These are phyloP conservation scores for Thera obeliscata DNA, from an alignment of 2,888 invertebrate species.

Conservation along the genomic window DNA sequence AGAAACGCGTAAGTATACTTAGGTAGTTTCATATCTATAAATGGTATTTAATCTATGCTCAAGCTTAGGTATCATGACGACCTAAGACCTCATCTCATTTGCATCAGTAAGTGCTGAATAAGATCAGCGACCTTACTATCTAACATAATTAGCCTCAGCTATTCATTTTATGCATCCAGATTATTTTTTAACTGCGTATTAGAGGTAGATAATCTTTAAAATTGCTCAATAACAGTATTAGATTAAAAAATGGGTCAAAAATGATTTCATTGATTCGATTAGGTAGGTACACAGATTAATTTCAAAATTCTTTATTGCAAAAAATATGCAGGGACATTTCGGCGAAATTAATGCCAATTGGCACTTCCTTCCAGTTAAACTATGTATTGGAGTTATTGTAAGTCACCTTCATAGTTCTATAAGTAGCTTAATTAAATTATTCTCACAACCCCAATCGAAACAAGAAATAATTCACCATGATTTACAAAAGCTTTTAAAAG, in stretches of 20 bases:
- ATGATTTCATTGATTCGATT: no score
- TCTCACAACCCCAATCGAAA: no score
- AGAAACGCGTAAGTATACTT: no score
- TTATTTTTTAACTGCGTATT: constrained; percentile 37
- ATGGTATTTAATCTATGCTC: no score
- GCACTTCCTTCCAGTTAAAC: no score
- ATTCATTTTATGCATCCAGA: constrained; percentile 38
- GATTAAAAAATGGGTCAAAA: background rate
- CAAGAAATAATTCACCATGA: constrained; percentile 5
- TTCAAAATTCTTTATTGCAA: no score
- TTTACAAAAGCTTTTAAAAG: constrained; percentile 21
- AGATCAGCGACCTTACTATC: constrained; percentile 62
- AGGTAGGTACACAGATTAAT: no score
- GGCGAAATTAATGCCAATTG: no score
- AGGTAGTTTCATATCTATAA: background rate
- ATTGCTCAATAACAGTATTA: constrained; percentile 13
- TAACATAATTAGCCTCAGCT: constrained; percentile 42
- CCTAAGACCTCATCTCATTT: constrained; percentile 59
- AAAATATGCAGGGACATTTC: no score
- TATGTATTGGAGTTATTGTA: no score
- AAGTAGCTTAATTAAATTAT: no score
- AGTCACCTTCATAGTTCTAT: no score
- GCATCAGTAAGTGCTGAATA: constrained; percentile 60
- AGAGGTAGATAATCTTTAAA: constrained; percentile 15
- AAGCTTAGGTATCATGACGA: background rate